Percentiles rank a stretch among this genome's conserved stretches.
Conservation (phyloP, 2,888 invertebrate species). For the Amblyteles armatorius region DNA sequence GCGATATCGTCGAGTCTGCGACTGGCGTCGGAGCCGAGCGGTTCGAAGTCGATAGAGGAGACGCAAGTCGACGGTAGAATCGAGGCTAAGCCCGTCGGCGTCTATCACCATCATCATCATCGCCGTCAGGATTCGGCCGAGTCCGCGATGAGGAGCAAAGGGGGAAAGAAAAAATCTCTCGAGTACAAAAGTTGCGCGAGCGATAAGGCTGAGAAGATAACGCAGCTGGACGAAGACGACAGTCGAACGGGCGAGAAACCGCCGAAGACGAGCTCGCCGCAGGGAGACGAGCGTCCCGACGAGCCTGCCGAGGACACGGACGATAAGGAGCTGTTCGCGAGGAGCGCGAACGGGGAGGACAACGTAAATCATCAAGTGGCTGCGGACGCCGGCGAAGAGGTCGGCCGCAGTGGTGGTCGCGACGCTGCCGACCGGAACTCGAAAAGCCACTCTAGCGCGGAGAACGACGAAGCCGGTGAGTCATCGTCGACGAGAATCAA, state of each 20-base stretch:
- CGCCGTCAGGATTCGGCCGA: slow-evolving; percentile 40
- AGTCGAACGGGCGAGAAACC: slow-evolving; percentile 69
- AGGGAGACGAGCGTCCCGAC: slow-evolving; percentile 71
- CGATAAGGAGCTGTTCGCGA: slow-evolving; percentile 81
- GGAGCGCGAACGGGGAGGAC: slow-evolving; percentile 79
- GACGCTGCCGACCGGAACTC: slow-evolving; percentile 44
- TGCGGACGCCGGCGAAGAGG: slow-evolving; percentile 11
- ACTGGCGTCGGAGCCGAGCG: slow-evolving; percentile 79
- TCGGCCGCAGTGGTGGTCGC: not conserved
- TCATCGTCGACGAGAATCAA: slow-evolving; percentile 44
- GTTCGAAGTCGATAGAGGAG: slow-evolving; percentile 78
- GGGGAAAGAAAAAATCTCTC: slow-evolving; percentile 73
- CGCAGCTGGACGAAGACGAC: slow-evolving; percentile 75
- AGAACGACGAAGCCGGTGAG: slow-evolving; percentile 58
- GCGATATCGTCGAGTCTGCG: slow-evolving; percentile 79
- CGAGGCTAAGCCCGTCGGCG: slow-evolving; percentile 46
- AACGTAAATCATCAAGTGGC: slow-evolving; percentile 76
- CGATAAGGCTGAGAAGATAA: slow-evolving; percentile 68
- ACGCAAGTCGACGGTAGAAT: slow-evolving; percentile 68
- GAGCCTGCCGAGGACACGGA: slow-evolving; percentile 85
- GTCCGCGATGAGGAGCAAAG: slow-evolving; percentile 59
- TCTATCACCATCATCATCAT: slow-evolving; percentile 30
- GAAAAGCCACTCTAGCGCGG: slow-evolving; percentile 59
- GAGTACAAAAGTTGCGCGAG: slow-evolving; percentile 73
- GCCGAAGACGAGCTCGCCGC: slow-evolving; percentile 66